Percentiles rank a stretch among this genome's conserved stretches.
Conservation (phyloP, 2,113 vertebrate species). For the Eleginops maclovinus region DNA sequence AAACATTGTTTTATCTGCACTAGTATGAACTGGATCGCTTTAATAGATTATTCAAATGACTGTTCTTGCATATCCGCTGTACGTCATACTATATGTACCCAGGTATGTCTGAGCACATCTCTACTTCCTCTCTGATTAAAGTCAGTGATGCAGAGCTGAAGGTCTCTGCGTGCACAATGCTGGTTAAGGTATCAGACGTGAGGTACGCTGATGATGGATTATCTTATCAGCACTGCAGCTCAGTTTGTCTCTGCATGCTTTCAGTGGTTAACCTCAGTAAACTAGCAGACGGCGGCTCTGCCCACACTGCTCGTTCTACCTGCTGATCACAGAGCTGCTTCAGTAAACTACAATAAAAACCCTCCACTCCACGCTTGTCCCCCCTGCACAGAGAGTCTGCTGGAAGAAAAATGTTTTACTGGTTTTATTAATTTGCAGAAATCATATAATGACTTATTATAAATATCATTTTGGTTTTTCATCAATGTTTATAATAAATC, state of each 20-base stretch:
- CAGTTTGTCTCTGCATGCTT: neutral
- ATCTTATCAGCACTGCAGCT: conserved; percentile 4
- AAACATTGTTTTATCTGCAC: too few species aligned
- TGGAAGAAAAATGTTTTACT: too few species aligned
- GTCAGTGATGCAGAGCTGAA: neutral
- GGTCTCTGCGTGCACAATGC: neutral
- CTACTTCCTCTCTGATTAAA: neutral
- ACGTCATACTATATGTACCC: neutral
- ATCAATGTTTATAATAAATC: too few species aligned
- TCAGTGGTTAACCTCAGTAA: conserved; percentile 1
- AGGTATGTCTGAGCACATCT: neutral
- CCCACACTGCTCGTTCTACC: neutral
- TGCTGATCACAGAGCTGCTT: conserved; percentile 2
- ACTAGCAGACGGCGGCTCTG: neutral
- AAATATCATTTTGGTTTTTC: too few species aligned
- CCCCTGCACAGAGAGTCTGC: too few species aligned
- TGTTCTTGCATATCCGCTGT: neutral
- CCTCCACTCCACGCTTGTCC: neutral
- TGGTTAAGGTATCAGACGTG: neutral
- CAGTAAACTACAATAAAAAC: neutral
- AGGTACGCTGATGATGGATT: conserved; percentile 28
- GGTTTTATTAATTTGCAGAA: neutral
- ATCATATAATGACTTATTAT: neutral
- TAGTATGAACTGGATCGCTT: neutral
- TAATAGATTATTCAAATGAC: neutral